phyloP scores from a whole-genome alignment of 2,113 vertebrate genomes.

The Daphoenositta chrysoptera region DNA sequence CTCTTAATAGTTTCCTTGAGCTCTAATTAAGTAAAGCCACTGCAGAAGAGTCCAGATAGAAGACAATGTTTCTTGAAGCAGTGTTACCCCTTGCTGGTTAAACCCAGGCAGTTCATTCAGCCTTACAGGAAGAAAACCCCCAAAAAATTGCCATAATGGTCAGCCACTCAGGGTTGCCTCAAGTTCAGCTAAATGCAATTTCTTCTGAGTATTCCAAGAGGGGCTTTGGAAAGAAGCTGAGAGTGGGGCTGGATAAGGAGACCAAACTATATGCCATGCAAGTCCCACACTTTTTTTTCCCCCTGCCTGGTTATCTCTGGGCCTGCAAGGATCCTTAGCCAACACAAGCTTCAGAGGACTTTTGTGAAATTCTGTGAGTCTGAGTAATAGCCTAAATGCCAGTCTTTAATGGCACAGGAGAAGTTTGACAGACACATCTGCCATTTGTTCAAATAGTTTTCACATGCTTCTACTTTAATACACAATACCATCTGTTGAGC shows the following conservation, averaged over 20 bases:
- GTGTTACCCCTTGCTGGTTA: not conserved
- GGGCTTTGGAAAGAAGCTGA: not conserved
- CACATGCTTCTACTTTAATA: conserved; percentile 59
- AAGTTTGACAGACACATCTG: conserved; percentile 70
- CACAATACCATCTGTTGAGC: conserved; percentile 69
- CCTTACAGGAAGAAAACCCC: not conserved
- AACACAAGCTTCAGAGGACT: not conserved
- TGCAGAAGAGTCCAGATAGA: not conserved
- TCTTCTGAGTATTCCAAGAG: too few relatives aligned
- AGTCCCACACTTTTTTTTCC: accelerated
- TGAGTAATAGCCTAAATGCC: not conserved
- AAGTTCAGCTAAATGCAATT: not conserved
- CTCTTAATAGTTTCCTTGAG: not conserved
- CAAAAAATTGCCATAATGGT: not conserved
- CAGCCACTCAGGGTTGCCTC: not conserved
- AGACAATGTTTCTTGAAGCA: not conserved
- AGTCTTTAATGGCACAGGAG: not conserved
- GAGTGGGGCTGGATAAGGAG: not conserved
- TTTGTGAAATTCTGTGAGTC: not conserved
- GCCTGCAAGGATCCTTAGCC: not conserved
- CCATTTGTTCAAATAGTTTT: conserved; percentile 71
- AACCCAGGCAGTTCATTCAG: not conserved
- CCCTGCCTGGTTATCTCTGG: not conserved
- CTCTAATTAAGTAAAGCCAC: not conserved
- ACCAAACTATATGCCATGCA: not conserved